Base-by-base conservation (phyloP, 1,140 invertebrate species). In the Megathymus violae region DNA sequence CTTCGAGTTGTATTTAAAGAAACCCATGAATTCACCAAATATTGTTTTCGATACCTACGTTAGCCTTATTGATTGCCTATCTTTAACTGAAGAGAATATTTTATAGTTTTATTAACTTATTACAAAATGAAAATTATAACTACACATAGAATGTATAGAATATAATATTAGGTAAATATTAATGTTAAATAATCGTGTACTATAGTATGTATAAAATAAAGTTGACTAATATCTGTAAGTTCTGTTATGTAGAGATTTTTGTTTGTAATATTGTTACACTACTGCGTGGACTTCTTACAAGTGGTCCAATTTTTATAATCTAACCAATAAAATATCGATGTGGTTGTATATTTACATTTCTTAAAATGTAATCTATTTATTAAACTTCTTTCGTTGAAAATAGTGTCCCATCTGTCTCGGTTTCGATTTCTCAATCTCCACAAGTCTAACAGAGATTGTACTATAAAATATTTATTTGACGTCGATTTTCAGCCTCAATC, bases 31-130 rank as follows among this genome's bases (percentile, higher is more conserved):
- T 75, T 81, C 81, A 88, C 88, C 85, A 90, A 90, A 88, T 86
- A 88, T 88, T 83, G 80, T 86, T 90, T 82, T 81, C 83, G 84
- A 81, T 82, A 88, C 80, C 76, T 83, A 76, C 85, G 84, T 90
- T 90, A 90, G 88, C 88, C 88, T 90, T 90, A 90, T 80, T 72
- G 78, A 85, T 82, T 87, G 88, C 88, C 85, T 90, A 86, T 86
- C 78, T 85, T 84, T 87, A 82, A 88, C 78, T 88, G 85, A 87
- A 87, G 84, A 90, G 75, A 80, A 88, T 89, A 88, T 89, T 90
- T 88, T 89, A 90, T 90, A 89, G 85, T 90, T 90, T 90, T 89
- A 91, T 91, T 91, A 91, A 91, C 88, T 91, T 91, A 89, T 91
- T 91, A 88, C 78, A 85, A 85, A 86, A 78, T 80, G 73, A 81